phyloP scores from a whole-genome alignment of 2,113 vertebrate species.

The Micromys minutus region DNA sequence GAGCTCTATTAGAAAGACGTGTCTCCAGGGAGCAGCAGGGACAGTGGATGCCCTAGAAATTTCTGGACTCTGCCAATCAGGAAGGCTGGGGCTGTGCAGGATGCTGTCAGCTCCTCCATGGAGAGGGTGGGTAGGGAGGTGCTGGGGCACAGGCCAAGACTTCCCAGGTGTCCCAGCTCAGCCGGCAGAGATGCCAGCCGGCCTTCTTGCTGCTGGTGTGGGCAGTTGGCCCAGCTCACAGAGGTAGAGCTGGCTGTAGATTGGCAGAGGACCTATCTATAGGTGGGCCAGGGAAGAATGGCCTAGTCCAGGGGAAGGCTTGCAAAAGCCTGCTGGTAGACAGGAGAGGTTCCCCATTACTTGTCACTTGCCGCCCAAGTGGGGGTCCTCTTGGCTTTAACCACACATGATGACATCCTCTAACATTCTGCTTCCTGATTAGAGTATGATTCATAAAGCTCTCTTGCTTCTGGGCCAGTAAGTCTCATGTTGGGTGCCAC shows the following conservation, averaged over 20 bases:
- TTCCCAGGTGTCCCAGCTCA: constrained; percentile 42
- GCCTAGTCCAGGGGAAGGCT: not conserved
- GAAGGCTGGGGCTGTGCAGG: not conserved
- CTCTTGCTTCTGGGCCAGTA: not conserved
- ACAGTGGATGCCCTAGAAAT: constrained; percentile 70
- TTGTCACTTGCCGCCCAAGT: not conserved
- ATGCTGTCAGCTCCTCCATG: not conserved
- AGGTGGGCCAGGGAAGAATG: not conserved
- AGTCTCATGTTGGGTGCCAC: not conserved
- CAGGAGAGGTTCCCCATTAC: not conserved
- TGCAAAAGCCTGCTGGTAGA: not conserved
- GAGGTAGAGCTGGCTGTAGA: not conserved
- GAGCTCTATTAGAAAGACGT: constrained; percentile 64
- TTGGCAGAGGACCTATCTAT: not conserved
- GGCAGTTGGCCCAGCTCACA: constrained; percentile 20
- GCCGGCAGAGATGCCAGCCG: constrained; percentile 5
- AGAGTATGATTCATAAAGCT: rapidly evolving
- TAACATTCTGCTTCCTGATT: not conserved
- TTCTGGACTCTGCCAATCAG: constrained; percentile 63
- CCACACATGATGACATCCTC: rapidly evolving
- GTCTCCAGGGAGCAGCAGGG: constrained; percentile 6
- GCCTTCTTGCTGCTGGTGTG: not conserved
- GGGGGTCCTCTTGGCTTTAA: not conserved
- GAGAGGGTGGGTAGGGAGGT: not conserved
- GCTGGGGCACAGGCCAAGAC: not conserved